These are phyloP conservation scores for Oxyscelio sp. DNA, from an alignment of 2,888 invertebrate genomes.

Conservation along the genomic window DNA sequence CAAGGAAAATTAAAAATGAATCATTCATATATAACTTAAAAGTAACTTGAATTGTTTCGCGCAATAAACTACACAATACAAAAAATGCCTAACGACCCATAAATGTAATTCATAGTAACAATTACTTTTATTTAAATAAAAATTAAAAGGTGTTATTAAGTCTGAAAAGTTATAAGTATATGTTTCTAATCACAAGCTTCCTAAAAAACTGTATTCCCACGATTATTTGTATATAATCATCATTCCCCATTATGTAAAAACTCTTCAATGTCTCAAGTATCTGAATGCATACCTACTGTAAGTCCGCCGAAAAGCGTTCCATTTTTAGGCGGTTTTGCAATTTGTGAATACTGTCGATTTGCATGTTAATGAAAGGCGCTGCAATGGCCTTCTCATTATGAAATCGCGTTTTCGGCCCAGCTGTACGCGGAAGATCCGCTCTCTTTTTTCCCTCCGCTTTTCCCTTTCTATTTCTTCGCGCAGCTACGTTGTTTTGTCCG, in stretches of 20 bases:
- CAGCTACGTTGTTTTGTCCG: constrained; percentile 51
- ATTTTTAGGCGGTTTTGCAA: constrained; percentile 32
- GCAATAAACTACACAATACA: no score
- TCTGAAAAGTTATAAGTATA: no score
- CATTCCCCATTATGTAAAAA: not conserved
- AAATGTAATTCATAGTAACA: no score
- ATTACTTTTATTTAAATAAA: no score
- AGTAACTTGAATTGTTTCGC: no score
- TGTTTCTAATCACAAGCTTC: not conserved
- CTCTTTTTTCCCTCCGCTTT: constrained; percentile 72
- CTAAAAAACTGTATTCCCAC: not conserved
- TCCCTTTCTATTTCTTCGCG: constrained; percentile 65
- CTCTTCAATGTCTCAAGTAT: not conserved
- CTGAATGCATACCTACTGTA: not conserved
- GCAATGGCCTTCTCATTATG: constrained; percentile 45
- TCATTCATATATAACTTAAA: no score
- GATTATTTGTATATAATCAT: constrained; percentile 1
- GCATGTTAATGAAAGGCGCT: constrained; percentile 51
- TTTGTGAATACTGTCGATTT: constrained; percentile 29
- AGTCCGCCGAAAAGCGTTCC: not conserved
- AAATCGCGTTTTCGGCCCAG: constrained; percentile 44
- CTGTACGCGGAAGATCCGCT: constrained; percentile 60
- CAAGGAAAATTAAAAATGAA: no score
- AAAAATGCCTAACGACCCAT: no score
- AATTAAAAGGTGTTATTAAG: no score